Evolutionary conservation across 2,888 invertebrate species (phyloP).

Genomic region (Ornithoptera alexandrae): DNA sequence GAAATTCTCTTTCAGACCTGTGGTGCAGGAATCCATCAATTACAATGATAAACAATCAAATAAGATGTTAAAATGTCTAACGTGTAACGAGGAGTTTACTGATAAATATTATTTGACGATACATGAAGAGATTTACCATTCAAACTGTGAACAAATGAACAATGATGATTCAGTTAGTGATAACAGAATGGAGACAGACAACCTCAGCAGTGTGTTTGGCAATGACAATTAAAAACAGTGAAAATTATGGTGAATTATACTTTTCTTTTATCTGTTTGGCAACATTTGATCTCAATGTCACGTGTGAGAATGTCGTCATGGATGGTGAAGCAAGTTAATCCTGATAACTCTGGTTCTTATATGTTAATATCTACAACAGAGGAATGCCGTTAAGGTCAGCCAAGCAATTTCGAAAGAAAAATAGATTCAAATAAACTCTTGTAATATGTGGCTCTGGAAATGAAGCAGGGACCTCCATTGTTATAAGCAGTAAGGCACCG

Average conservation of each 20-base stretch:
- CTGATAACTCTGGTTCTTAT: no score
- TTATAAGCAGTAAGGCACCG: no score
- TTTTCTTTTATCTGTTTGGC: background rate
- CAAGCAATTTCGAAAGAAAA: no score
- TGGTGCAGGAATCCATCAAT: background rate
- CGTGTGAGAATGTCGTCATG: no score
- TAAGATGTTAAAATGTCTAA: slow-evolving; percentile 36
- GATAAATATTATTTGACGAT: slow-evolving; percentile 51
- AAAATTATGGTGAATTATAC: background rate
- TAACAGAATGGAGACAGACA: slow-evolving; percentile 9
- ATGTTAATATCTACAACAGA: no score
- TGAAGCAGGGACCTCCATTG: no score
- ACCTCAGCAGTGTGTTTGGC: slow-evolving; percentile 23
- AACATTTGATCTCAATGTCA: no score
- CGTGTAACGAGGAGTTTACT: slow-evolving; percentile 45
- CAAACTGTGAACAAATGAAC: slow-evolving; percentile 30
- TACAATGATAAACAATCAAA: slow-evolving; percentile 21
- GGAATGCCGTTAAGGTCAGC: no score
- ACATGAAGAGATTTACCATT: slow-evolving; percentile 51
- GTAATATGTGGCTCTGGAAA: no score
- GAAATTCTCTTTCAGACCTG: slow-evolving; percentile 36
- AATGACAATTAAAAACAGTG: slow-evolving; percentile 2
- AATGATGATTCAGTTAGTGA: slow-evolving; percentile 15
- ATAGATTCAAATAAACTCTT: no score
- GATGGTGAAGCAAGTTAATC: no score